These are phyloP conservation scores for Amphiduros pacificus DNA, from an alignment of 2,888 invertebrate genomes.

Conservation along the genomic window DNA sequence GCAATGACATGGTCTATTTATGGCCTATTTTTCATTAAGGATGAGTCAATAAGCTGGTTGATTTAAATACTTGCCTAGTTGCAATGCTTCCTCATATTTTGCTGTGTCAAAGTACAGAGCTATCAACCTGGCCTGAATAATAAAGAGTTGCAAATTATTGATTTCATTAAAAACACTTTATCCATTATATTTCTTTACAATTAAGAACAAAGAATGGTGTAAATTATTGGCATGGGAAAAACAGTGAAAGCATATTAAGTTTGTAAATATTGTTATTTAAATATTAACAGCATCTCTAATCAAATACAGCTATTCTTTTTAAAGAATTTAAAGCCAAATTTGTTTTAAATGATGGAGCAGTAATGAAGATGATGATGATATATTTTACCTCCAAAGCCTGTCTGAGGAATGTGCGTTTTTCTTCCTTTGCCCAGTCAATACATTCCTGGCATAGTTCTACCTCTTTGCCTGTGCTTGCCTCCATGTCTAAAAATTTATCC, in stretches of 20 bases:
- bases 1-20: too few relatives aligned
- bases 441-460: constrained; percentile 76
- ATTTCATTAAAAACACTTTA: too few relatives aligned
- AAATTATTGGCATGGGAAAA: background rate
- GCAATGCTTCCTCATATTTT: constrained; percentile 54
- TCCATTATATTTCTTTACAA: too few relatives aligned
- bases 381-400: constrained; percentile 81
- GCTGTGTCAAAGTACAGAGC: constrained; percentile 75
- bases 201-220: background rate
- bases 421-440: constrained; percentile 99
- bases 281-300: background rate
- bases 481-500: constrained; percentile 95
- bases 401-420: constrained; percentile 92
- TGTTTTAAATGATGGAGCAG: too few relatives aligned
- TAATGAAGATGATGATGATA: too few relatives aligned
- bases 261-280: background rate
- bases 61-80: constrained; percentile 50
- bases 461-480: constrained; percentile 94
- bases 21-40: too few relatives aligned
- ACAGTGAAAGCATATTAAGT: background rate
- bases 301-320: too few relatives aligned
- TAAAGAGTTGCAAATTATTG: background rate
- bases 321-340: too few relatives aligned
- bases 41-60: too few relatives aligned
- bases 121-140: constrained; percentile 77